Base-by-base conservation (phyloP, 2,797 vertebrate genomes). In the Enoplosus armatus region DNA sequence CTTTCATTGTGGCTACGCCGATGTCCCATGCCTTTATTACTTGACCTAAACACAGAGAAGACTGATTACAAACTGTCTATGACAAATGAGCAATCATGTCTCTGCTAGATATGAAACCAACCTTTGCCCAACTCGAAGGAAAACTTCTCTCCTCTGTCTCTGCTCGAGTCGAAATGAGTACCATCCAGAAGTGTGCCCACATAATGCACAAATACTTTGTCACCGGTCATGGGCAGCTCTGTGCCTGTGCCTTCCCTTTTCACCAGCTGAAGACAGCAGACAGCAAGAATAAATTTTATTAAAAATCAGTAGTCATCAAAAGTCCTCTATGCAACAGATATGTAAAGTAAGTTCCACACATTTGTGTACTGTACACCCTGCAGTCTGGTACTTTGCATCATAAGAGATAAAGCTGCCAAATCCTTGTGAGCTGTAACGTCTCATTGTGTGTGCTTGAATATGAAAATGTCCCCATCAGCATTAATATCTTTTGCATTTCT, bases 1-100 rank as follows among this genome's bases (percentile, higher is more conserved):
- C 80, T 90, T 96, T 98, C 98, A 99, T 99, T 6, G 98, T 98
- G 0, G 96, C 97, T 20, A 99, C 93, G 9, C 97, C 97, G 18
- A 98, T 94, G 88, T 99, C 98, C 98, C 98, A 99, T 22, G 98
- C 98, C 91, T 98, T 98, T 89, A 99, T 99, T 75, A 99, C 98
- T 89, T 98, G 97, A 85, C 97, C 98, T 99, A 68, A 70, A 76
- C 15, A 76, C 20, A 85, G 1, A 76, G 1, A 60, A 35, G 15
- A 35, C 4, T 0, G 29, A 50, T 88, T 64, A 75, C 1, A 8
- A 70, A 64, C 24, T 31, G 0, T 50, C 47, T 3, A 9, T 5
- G 16, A 27, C 10, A 15, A 26, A 27, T 27, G 6, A 75, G 45
- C 29, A 18, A 35, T 47, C 4, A 60, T 33, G 20, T 53, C 35